A percentile compares a stretch with the other conserved stretches of the same genome.
Conservation (phyloP, 2,113 vertebrate genomes). For the Entomyzon cyanotis region DNA sequence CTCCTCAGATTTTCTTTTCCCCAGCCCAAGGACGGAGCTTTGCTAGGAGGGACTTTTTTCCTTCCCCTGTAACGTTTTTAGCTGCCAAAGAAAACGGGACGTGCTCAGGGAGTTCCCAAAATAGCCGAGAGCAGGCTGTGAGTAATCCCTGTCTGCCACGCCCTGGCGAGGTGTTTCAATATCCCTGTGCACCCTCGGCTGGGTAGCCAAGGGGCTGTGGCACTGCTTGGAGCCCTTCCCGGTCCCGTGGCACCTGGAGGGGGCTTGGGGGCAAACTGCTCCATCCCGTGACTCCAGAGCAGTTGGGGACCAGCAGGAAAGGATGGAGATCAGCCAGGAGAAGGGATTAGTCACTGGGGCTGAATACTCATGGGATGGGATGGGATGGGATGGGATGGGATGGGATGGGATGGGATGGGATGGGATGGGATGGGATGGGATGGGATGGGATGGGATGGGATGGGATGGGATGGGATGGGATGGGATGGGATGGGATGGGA, state of each 20-base stretch:
- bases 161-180: background rate
- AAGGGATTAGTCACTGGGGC: background rate
- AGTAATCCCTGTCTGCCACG: background rate
- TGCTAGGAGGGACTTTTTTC: background rate
- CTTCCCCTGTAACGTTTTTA: background rate
- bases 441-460: background rate
- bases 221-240: background rate
- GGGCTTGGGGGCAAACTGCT: background rate
- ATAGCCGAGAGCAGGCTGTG: background rate
- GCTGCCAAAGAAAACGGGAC: slow-evolving; percentile 39
- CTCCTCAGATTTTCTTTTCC: background rate
- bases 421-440: too few species aligned
- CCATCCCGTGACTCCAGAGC: rapidly evolving
- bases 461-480: too few species aligned
- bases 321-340: background rate
- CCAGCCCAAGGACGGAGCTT: background rate
- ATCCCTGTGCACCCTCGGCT: rapidly evolving
- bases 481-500: too few species aligned
- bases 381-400: too few species aligned
- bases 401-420: too few species aligned
- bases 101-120: background rate
- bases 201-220: background rate
- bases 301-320: background rate
- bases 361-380: background rate
- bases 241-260: rapidly evolving